phyloP scores from a whole-genome alignment of 2,113 vertebrate genomes.

The Oxyura jamaicensis region DNA sequence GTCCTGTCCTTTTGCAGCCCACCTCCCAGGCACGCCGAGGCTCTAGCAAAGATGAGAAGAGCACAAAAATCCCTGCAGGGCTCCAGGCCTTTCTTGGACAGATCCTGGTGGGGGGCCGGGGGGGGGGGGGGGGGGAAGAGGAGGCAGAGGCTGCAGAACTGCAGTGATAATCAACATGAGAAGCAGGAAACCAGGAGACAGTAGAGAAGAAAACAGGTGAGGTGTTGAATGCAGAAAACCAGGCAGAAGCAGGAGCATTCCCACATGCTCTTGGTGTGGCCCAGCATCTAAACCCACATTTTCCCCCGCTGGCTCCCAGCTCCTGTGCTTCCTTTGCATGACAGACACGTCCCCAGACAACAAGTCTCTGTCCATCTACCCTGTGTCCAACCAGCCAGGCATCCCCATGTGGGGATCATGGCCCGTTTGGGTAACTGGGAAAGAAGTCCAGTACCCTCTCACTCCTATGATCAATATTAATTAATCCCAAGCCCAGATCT shows the following conservation, averaged over 20 bases:
- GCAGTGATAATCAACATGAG: background rate
- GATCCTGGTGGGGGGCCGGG: background rate
- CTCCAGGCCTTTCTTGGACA: background rate
- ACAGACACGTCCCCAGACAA: background rate
- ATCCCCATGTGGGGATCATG: background rate
- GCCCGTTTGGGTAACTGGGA: background rate
- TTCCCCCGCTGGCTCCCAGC: accelerated
- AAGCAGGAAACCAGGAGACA: background rate
- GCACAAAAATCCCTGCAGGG: background rate
- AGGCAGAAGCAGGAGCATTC: background rate
- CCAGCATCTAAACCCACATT: background rate
- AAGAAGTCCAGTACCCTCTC: background rate
- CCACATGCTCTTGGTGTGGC: accelerated
- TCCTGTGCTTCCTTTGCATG: background rate
- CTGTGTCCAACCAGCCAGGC: background rate
- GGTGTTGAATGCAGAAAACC: background rate
- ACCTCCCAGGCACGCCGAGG: background rate
- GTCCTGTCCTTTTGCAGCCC: background rate
- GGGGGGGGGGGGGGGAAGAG: too few species aligned
- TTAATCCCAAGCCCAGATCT: background rate
- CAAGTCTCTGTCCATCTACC: background rate
- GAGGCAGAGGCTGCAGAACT: background rate
- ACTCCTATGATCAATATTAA: accelerated
- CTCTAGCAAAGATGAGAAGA: background rate
- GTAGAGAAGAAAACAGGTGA: background rate